Percentiles rank a stretch among this genome's conserved stretches.
Conservation (phyloP, 2,797 vertebrate species). For the Diglossa cyanea region DNA sequence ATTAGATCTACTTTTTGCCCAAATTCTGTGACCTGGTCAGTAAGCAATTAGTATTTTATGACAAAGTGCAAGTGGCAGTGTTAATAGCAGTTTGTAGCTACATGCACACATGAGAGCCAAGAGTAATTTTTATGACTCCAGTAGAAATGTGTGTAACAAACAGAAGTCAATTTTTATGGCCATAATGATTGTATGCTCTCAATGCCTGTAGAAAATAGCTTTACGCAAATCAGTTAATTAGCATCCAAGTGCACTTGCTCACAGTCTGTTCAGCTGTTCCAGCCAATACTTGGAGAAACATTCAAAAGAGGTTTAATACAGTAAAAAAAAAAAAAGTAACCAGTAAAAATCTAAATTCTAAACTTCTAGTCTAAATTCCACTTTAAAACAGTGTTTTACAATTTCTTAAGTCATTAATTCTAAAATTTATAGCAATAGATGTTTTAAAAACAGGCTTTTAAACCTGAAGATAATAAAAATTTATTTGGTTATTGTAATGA, state of each 20-base stretch:
- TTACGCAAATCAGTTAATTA: slow-evolving; percentile 74
- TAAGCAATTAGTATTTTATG: slow-evolving; percentile 84
- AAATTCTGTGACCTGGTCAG: slow-evolving; percentile 74
- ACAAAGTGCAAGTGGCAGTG: slow-evolving; percentile 64
- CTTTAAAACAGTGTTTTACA: neutral
- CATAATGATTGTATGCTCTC: slow-evolving; percentile 72
- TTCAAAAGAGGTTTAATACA: neutral
- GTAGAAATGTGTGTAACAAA: slow-evolving; percentile 71
- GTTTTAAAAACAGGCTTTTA: neutral
- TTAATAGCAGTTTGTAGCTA: slow-evolving; percentile 61
- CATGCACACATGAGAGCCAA: slow-evolving; percentile 57
- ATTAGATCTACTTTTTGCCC: slow-evolving; percentile 32
- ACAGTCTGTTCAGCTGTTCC: slow-evolving; percentile 64
- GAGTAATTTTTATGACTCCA: slow-evolving; percentile 75
- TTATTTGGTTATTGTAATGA: neutral
- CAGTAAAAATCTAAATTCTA: neutral
- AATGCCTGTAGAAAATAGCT: slow-evolving; percentile 75
- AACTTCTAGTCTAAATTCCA: neutral
- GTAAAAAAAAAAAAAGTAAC: neutral
- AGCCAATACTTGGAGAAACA: neutral
- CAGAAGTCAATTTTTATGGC: slow-evolving; percentile 79
- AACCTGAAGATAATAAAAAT: slow-evolving; percentile 18
- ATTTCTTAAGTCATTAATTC: neutral
- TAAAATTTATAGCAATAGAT: neutral
- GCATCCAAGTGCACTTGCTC: slow-evolving; percentile 70